phyloP scores from a whole-genome alignment of 2,888 invertebrate species.

The Drosophila trichaetosa region DNA sequence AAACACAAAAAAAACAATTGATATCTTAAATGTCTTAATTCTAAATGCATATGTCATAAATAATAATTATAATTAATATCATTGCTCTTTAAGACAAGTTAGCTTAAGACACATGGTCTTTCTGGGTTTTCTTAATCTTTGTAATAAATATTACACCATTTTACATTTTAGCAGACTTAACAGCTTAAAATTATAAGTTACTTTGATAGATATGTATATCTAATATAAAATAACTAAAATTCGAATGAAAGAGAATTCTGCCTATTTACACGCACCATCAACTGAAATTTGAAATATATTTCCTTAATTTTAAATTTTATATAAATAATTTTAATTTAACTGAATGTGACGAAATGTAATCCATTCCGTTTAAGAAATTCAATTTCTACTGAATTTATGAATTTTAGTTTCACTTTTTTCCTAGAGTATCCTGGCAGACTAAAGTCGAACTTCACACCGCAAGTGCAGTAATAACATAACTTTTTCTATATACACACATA shows the following conservation, averaged over 20 bases:
- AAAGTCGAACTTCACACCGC: not conserved
- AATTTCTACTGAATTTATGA: not conserved
- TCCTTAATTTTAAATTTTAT: not conserved
- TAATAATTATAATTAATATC: not conserved
- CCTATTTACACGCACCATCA: not conserved
- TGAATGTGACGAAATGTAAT: not conserved
- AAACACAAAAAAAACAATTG: not conserved
- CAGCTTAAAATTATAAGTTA: not conserved
- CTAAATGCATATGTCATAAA: not conserved
- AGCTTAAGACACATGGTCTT: not conserved
- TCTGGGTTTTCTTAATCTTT: not conserved
- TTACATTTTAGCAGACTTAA: not conserved
- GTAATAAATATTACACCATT: not conserved
- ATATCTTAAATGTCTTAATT: not conserved
- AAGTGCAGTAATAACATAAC: not conserved
- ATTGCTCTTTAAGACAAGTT: not conserved
- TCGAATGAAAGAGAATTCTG: not conserved
- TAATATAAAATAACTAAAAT: not conserved
- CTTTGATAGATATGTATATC: not conserved
- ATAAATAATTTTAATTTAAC: not conserved
- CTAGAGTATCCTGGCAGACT: not conserved
- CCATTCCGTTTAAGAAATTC: not conserved
- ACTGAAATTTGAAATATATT: not conserved
- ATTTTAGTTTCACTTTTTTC: not conserved
- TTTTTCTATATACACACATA: not conserved